These are phyloP conservation scores for Dicerorhinus sumatrensis DNA, from an alignment of 2,113 vertebrate species.

Conservation along the genomic window DNA sequence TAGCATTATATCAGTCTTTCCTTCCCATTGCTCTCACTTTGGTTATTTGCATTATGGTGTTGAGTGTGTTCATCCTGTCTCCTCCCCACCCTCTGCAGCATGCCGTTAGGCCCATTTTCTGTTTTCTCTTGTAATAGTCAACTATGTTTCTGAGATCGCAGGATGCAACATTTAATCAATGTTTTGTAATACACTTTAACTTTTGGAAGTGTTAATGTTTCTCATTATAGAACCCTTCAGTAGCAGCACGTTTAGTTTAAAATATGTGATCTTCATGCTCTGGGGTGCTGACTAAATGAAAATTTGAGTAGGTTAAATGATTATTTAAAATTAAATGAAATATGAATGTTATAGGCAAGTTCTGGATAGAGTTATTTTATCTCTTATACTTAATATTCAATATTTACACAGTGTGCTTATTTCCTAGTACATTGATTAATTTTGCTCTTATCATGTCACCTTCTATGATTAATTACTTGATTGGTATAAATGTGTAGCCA, in stretches of 20 bases:
- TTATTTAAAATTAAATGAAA: constrained; percentile 27
- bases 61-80: background rate
- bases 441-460: background rate
- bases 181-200: background rate
- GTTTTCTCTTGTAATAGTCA: background rate
- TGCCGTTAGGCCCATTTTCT: background rate
- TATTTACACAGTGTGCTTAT: background rate
- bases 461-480: background rate
- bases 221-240: background rate
- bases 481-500: background rate
- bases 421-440: background rate
- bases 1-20: background rate
- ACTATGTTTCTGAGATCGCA: background rate
- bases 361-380: background rate
- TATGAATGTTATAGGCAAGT: background rate
- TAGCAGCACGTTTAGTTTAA: constrained; percentile 15
- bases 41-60: background rate
- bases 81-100: background rate
- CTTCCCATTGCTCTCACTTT: background rate
- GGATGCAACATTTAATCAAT: background rate
- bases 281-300: background rate
- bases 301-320: background rate
- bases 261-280: background rate
- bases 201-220: constrained; percentile 18
- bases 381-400: background rate